A percentile compares a stretch with the other conserved stretches of the same genome.
Conservation (phyloP, 1,140 invertebrate genomes). For the Atopsyche davidsoni region DNA sequence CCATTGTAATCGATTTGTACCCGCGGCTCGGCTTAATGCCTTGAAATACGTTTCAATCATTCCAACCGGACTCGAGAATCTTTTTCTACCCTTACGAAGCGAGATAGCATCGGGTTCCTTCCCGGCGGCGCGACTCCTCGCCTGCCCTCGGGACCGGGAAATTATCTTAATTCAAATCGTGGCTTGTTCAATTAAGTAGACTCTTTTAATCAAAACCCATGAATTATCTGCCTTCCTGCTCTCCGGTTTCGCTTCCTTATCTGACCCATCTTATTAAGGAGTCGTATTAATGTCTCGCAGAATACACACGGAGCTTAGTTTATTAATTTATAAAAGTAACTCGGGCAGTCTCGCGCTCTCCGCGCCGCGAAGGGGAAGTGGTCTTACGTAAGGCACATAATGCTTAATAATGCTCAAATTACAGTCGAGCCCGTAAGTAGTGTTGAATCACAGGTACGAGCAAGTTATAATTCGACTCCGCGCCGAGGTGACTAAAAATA, state of each 20-base stretch:
- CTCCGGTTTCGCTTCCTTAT: no score
- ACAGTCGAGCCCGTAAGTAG: not conserved
- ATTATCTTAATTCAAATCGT: no score
- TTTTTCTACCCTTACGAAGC: conserved; percentile 11
- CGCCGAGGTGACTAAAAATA: conserved; percentile 8
- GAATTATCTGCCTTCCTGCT: no score
- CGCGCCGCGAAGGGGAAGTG: not conserved
- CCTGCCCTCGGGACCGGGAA: no score
- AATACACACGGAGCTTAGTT: no score
- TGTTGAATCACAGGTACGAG: not conserved
- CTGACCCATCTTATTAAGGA: no score
- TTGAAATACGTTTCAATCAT: conserved; percentile 28
- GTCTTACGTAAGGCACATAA: not conserved
- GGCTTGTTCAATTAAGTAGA: no score
- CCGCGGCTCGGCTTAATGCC: conserved; percentile 21
- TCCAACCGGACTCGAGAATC: conserved; percentile 13
- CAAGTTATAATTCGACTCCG: not conserved
- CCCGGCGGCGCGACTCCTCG: no score
- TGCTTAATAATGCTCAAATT: not conserved
- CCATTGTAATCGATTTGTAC: conserved; percentile 31
- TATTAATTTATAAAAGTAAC: no score
- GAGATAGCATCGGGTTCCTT: conserved; percentile 11
- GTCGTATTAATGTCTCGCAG: no score
- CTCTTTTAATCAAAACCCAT: no score
- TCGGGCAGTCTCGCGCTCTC: no score